phyloP scores from a whole-genome alignment of 2,113 vertebrate genomes.

The Tachycineta bicolor region DNA sequence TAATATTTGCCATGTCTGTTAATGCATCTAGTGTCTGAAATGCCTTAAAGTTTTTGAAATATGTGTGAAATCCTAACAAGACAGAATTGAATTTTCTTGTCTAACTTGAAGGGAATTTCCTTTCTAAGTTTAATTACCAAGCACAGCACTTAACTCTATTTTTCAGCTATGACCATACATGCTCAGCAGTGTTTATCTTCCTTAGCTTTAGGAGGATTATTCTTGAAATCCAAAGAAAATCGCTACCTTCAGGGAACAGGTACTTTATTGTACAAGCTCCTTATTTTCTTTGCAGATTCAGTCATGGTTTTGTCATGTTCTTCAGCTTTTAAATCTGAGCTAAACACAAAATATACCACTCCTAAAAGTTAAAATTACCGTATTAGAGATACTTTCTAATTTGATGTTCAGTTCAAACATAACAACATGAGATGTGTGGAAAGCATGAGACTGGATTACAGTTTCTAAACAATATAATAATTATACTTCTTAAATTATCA shows the following conservation, averaged over 20 bases:
- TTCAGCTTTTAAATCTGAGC: neutral
- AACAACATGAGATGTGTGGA: neutral
- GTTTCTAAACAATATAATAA: neutral
- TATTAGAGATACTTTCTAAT: neutral
- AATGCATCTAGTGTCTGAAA: neutral
- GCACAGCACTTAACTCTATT: neutral
- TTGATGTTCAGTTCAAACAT: neutral
- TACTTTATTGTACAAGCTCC: neutral
- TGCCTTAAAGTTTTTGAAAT: neutral
- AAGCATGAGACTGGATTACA: neutral
- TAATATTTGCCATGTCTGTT: neutral
- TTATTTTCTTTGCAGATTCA: neutral
- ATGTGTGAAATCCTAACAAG: neutral
- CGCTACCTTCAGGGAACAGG: neutral
- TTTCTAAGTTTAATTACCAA: neutral
- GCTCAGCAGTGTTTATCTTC: neutral
- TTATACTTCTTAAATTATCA: neutral
- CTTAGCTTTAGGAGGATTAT: neutral
- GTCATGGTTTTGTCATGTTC: neutral
- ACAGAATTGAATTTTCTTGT: neutral
- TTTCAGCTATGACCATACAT: neutral
- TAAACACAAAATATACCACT: neutral
- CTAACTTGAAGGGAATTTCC: neutral
- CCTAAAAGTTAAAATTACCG: neutral
- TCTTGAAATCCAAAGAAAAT: slow-evolving; percentile 16